Evolutionary conservation across 2,888 invertebrate species (phyloP), one percentile per base, ranked within the genome.

Genomic region (Eupithecia abbreviata): DNA sequence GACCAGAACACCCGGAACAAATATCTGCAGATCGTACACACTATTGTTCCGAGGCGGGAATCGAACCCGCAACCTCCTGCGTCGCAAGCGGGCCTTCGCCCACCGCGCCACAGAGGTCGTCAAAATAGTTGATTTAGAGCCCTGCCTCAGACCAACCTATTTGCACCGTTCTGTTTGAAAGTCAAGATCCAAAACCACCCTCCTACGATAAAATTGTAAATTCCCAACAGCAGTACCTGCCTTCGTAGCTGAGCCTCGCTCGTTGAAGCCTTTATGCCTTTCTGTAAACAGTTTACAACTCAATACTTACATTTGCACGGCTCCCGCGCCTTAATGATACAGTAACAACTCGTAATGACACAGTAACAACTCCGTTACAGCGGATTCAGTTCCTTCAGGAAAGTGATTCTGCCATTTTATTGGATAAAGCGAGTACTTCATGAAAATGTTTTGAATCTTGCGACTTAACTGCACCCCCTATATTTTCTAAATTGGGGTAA

Each of bases 211-310:
- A 85, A 86, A 85, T 83, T 84, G 82, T 82, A 84, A 86, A 85
- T 86, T 84, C 78, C 80, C 79, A 79, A 81, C 80, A 15, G 42
- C 10, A 45, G 45, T 45, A 68, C n/a, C 43, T 68, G 10, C 42
- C 62, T 68, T n/a, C 43, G 75, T 82, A 82, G 81, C 83, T 82
- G 81, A 82, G 82, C 82, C 76, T 67, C 83, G 81, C 82, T 85
- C 83, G 85, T 85, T 84, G 82, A 68, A 76, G 81, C 80, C 80
- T 88, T 88, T 87, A 88, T 82, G 84, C 78, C 84, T 84, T 83
- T 85, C 85, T 85, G 85, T 88, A 89, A 90, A 89, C 86, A 78
- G 84, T 88, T 89, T 88, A 88, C 85, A 84, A 76, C 85, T 83
- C 47, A 18, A 45, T 68, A 68, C 67, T 68, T 45, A 68, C 67